Percentiles rank a stretch among this genome's conserved stretches.
Conservation (phyloP, 2,113 vertebrate genomes). For the Meleagris gallopavo region DNA sequence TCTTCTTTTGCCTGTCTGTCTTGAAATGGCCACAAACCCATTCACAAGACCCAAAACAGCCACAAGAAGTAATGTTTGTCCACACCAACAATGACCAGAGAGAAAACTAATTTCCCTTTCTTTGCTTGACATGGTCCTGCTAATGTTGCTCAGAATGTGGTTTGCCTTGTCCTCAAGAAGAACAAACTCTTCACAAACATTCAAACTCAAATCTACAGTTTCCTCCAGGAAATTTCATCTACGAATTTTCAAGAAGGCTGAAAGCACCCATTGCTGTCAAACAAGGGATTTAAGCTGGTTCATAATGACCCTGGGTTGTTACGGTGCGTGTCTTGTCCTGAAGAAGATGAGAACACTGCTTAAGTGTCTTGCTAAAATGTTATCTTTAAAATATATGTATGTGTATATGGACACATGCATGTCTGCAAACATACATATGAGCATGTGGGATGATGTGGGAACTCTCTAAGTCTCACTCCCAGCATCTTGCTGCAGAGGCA, state of each 20-base stretch:
- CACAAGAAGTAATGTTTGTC: not conserved
- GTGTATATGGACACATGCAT: not conserved
- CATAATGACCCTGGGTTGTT: not conserved
- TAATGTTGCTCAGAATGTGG: not conserved
- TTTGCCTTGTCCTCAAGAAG: not conserved
- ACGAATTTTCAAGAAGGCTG: not conserved
- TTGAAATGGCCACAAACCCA: not conserved
- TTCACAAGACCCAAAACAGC: not conserved
- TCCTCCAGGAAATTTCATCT: not conserved
- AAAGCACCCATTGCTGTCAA: not conserved
- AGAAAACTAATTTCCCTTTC: not conserved
- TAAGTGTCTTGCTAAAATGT: not conserved
- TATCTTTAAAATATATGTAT: not conserved
- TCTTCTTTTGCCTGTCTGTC: not conserved
- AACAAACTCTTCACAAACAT: not conserved
- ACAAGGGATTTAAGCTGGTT: not conserved
- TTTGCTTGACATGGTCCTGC: not conserved
- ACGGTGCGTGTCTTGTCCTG: not conserved
- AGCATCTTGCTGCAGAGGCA: not conserved
- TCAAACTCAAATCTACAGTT: not conserved
- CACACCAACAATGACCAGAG: not conserved
- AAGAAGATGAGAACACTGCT: not conserved
- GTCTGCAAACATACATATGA: not conserved
- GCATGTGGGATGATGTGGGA: not conserved
- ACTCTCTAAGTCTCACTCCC: not conserved